A percentile compares a stretch with the other conserved stretches of the same genome.
Conservation (phyloP, 2,888 invertebrate genomes). For the Harmothoe impar region DNA sequence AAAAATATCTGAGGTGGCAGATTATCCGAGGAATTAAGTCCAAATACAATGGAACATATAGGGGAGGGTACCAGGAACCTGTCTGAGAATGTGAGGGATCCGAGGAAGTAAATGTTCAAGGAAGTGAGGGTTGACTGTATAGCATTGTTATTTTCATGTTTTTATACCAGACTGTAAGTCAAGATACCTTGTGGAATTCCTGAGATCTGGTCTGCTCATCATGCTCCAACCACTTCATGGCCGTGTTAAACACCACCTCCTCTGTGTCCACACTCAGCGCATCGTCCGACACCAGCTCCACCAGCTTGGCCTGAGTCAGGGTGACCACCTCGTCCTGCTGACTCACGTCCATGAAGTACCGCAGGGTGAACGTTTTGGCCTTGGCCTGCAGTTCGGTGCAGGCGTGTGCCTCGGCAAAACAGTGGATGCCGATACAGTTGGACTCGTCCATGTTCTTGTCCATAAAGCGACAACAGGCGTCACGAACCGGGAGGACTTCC, state of each 20-base stretch:
- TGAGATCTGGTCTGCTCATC: constrained; percentile 76
- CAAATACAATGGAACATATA: no score
- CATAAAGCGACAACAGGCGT: constrained; percentile 84
- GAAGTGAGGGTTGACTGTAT: no score
- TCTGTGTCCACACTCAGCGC: constrained; percentile 84
- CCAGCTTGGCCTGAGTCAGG: constrained; percentile 83
- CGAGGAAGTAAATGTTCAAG: no score
- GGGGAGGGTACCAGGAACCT: no score
- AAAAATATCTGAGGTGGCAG: no score
- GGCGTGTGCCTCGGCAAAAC: constrained; percentile 85
- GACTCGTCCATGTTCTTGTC: constrained; percentile 84
- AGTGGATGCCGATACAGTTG: constrained; percentile 85
- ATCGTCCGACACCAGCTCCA: constrained; percentile 84
- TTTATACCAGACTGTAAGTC: no score
- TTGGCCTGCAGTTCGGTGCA: constrained; percentile 84
- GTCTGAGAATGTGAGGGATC: no score
- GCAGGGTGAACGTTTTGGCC: constrained; percentile 83
- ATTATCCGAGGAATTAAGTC: no score
- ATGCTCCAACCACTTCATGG: constrained; percentile 84
- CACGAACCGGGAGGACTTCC: constrained; percentile 83
- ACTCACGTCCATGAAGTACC: constrained; percentile 75
- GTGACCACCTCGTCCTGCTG: constrained; percentile 82
- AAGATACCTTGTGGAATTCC: constrained; percentile 60
- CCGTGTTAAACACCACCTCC: constrained; percentile 84
- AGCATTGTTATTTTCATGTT: no score